Evolutionary conservation across 2,113 vertebrate genomes (phyloP), one percentile per base, ranked within the genome.

Genomic region (Acanthisitta chloris): DNA sequence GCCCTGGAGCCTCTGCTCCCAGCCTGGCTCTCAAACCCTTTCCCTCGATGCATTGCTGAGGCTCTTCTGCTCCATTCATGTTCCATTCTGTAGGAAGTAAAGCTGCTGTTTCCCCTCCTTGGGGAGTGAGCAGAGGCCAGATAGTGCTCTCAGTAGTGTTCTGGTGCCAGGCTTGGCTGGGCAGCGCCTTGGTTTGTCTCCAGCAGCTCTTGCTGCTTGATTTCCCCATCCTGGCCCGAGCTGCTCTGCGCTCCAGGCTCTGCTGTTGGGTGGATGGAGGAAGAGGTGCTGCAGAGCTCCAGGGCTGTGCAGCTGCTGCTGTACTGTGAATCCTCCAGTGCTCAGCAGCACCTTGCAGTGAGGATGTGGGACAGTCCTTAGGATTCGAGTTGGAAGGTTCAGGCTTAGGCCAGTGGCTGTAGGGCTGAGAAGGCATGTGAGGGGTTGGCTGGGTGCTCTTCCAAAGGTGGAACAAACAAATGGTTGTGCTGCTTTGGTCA

Each of bases 201-300:
- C 91, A 94, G 72, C 83, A 88, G 61, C 88, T 92, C 48, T 78
- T 66, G 24, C 46, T 80, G 58, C 65, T 72, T 28, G 36, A 12
- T 21, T 70, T 46, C 21, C 34, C 71, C 1, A 0, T 38, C 65
- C 71, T 61, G 49, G 34, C 34, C 82, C 10, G 55, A 86, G 73
- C 45, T 6, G 2, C 29, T 54, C 73, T 48, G 55, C 82, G 24
- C 45, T 67, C 48, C 4, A 17, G 33, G 74, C 17, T 74, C 45
- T 19, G 26, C 34, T 33, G 40, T 45, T 10, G 45, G 21, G 43
- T 15, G n/a, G 33, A 51, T 14, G 58, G 33, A 58, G 49, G 15
- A 34, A 31, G 49, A 62, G 48, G 28, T 24, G 14, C 59, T 80
- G 59, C 46, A 18, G 87, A 89, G 61, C 69, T 52, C 72, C 65